phyloP scores from a whole-genome alignment of 1,140 invertebrate genomes.

The Achatina immaculata region DNA sequence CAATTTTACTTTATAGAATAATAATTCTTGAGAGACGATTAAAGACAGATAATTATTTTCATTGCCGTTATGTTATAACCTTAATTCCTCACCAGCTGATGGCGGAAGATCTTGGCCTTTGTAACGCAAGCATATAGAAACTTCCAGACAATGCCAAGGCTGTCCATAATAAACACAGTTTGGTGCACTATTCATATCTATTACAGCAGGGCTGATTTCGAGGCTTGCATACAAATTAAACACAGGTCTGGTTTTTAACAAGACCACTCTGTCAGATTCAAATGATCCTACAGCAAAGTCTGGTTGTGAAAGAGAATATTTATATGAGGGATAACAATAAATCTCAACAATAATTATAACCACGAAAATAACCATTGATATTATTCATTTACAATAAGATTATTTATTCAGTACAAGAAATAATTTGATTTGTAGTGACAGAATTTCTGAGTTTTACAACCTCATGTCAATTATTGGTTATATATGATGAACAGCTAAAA shows the following conservation, averaged over 20 bases:
- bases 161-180: conserved; percentile 37
- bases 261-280: conserved; percentile 45
- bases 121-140: conserved; percentile 39
- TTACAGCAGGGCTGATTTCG: conserved; percentile 24
- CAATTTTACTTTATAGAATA: too few species aligned
- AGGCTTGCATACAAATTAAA: conserved; percentile 39
- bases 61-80: too few species aligned
- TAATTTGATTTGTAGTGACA: too few species aligned
- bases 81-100: conserved; percentile 34
- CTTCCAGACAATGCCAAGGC: conserved; percentile 38
- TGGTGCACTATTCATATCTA: conserved; percentile 31
- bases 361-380: too few species aligned
- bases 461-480: too few species aligned
- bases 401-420: too few species aligned
- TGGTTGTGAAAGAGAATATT: conserved; percentile 32
- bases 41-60: too few species aligned
- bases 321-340: not conserved
- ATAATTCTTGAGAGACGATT: too few species aligned
- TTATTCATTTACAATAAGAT: too few species aligned
- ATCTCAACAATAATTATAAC: not conserved
- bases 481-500: too few species aligned
- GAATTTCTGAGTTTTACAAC: too few species aligned
- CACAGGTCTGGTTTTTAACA: conserved; percentile 44
- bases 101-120: conserved; percentile 40
- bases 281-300: conserved; percentile 49